These are phyloP conservation scores for Simalia tracyae DNA, from an alignment of 2,797 vertebrate species.

Conservation along the genomic window DNA sequence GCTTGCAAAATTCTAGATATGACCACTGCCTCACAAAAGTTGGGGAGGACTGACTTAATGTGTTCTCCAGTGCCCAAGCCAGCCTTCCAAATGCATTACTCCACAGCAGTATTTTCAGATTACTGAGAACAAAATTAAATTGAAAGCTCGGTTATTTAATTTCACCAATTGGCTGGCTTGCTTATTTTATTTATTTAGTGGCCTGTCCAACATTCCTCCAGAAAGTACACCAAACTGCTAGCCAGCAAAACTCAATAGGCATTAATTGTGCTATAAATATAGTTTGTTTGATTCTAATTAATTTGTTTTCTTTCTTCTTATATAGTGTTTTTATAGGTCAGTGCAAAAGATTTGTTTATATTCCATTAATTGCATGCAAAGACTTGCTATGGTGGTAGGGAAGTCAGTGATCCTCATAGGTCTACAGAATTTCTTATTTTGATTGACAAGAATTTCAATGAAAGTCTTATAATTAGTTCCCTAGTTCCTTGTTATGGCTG, in stretches of 20 bases:
- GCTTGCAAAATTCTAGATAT: neutral
- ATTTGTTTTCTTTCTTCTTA: constrained; percentile 10
- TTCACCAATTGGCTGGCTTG: neutral
- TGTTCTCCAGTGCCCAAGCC: neutral
- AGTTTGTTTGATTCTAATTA: neutral
- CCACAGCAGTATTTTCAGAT: neutral
- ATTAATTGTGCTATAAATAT: neutral
- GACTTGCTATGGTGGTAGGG: constrained; percentile 34
- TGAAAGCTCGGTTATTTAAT: neutral
- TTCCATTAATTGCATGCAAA: constrained; percentile 49
- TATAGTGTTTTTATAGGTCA: constrained; percentile 66
- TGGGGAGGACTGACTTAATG: neutral
- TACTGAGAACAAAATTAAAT: neutral
- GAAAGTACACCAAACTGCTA: neutral
- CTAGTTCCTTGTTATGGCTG: constrained; percentile 55
- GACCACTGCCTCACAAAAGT: neutral
- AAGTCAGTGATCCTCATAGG: constrained; percentile 57
- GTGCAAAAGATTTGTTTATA: constrained; percentile 67
- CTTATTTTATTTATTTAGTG: neutral
- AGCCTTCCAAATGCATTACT: neutral
- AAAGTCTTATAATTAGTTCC: constrained; percentile 67
- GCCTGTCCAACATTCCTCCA: neutral
- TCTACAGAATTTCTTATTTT: constrained; percentile 56
- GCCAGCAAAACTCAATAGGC: neutral
- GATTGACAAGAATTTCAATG: constrained; percentile 57